Percentiles rank a stretch among this genome's conserved stretches.
phyloP scores from a whole-genome alignment of 2,113 vertebrate species.

The Pelvicachromis taeniatus region DNA sequence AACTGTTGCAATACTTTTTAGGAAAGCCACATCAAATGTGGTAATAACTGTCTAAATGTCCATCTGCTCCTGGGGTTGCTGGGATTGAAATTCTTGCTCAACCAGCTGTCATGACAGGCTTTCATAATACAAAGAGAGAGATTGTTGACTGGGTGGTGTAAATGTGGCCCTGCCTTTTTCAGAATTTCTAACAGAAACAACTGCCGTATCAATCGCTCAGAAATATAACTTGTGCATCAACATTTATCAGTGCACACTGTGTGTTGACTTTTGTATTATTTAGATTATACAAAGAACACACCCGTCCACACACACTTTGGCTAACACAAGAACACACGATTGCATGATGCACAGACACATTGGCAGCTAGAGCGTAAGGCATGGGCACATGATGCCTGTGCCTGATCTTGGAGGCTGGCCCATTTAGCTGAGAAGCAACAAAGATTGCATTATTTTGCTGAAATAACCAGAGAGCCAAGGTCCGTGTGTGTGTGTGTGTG shows the following conservation, averaged over 20 bases:
- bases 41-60: neutral
- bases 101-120: neutral
- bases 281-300: neutral
- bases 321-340: constrained; percentile 11
- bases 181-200: neutral
- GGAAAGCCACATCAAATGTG: neutral
- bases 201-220: neutral
- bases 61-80: neutral
- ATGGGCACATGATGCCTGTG: constrained; percentile 47
- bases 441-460: constrained; percentile 61
- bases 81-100: neutral
- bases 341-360: constrained; percentile 32
- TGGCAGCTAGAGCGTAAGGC: constrained; percentile 34
- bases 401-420: constrained; percentile 42
- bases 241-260: neutral
- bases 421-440: constrained; percentile 53
- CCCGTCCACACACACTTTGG: neutral
- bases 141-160: constrained; percentile 16
- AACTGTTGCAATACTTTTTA: neutral
- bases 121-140: constrained; percentile 12
- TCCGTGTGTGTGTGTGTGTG: neutral
- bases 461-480: constrained; percentile 35
- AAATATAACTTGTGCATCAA: neutral
- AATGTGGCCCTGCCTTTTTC: neutral
- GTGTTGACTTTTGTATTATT: neutral